Evolutionary conservation across 2,113 vertebrate genomes (phyloP), one percentile per base, ranked within the genome.

Genomic region (Cranoglanis bouderius): DNA sequence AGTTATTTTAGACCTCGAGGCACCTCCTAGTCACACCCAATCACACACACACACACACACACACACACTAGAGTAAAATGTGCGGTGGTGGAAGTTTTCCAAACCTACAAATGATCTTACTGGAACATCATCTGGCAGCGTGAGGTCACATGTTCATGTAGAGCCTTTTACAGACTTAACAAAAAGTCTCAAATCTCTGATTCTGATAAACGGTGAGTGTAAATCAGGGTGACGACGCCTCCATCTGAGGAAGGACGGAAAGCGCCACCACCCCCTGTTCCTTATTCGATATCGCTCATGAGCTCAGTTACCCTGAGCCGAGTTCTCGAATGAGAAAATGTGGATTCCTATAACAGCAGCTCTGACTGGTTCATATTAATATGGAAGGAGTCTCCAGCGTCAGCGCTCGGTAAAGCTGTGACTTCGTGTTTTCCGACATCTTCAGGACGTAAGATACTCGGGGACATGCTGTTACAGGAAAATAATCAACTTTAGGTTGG

Each of bases 1-100:
- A 26, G 38, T 55, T 83, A 86, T 90, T 90, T 91, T 89, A 90
- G 85, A 80, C 67, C 35, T 70, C 24, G 84, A 65, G 88, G 67
- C 89, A 83, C 72, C 90, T 89, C 90, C 89, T 86, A 89, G 61
- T 29, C 78, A 0, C 53, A 38, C 35, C 10, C 26, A 53, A n/a
- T n/a, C 65, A 61, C 67, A 26, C 82, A 74, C 74, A 51, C 75
- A 65, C 49, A 38, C 61, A 82, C 85, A 57, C 87, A 88, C 82
- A 49, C 59, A 84, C 57, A 63, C 53, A 84, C 53, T 24, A n/a
- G 13, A 26, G 24, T 83, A 24, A 40, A 63, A 40, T 7, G 4
- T 38, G 53, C 53, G 49, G n/a, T 82, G 9, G n/a, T 82, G 51
- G 18, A 82, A 82, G n/a, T 21, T 24, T 40, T 9, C 10, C 16